phyloP scores from a whole-genome alignment of 2,113 vertebrate genomes.

The Cisticola juncidis region DNA sequence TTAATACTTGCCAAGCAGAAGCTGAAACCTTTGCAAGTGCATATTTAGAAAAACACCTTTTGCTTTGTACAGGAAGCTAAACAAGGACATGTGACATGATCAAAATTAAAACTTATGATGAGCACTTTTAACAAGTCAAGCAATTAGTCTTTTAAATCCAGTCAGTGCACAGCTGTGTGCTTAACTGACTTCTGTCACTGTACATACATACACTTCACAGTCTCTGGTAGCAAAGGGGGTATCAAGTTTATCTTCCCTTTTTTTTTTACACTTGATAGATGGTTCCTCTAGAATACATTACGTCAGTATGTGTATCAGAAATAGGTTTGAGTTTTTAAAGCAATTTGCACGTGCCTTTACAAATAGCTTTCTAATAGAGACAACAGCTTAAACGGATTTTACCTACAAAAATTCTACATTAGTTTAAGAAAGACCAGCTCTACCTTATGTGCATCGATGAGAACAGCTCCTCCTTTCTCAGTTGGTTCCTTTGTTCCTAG shows the following conservation, averaged over 20 bases:
- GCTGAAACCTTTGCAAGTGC: neutral
- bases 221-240: neutral
- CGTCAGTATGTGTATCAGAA: neutral
- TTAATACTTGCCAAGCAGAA: neutral
- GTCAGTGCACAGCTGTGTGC: neutral
- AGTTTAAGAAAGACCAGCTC: neutral
- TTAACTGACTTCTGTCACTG: neutral
- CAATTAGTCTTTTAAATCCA: neutral
- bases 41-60: neutral
- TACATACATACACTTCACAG: neutral
- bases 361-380: neutral
- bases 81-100: neutral
- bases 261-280: neutral
- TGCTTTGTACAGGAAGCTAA: neutral
- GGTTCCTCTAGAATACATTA: neutral
- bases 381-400: neutral
- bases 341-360: neutral
- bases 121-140: neutral
- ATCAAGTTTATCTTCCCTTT: neutral
- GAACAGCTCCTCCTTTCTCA: constrained; percentile 88
- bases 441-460: constrained; percentile 96
- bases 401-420: neutral
- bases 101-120: neutral
- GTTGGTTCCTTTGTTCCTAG: constrained; percentile 87
- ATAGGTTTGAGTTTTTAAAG: neutral